Percentiles rank a stretch among this genome's conserved stretches.
Conservation (phyloP, 2,113 vertebrate species). For the Acrocephalus arundinaceus region DNA sequence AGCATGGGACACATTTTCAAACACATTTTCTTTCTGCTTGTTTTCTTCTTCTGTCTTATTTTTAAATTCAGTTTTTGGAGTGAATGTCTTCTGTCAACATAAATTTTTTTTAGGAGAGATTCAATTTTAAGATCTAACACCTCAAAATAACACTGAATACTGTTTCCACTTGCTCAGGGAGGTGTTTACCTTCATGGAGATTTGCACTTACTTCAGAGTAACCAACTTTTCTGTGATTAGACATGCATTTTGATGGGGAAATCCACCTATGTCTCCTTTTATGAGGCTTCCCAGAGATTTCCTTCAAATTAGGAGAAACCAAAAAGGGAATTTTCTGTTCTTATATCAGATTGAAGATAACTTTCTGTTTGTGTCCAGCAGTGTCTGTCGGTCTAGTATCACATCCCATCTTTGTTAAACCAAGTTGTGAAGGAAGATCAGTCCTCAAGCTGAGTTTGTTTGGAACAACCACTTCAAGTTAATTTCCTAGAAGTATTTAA, state of each 20-base stretch:
- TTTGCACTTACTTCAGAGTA: background rate
- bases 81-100: background rate
- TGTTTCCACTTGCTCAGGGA: background rate
- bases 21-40: background rate
- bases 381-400: background rate
- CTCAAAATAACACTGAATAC: background rate
- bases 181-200: background rate
- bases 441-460: background rate
- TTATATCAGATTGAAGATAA: background rate
- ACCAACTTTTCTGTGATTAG: background rate
- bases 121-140: background rate
- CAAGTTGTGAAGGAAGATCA: background rate
- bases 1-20: accelerated
- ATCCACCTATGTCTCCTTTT: background rate
- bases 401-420: background rate
- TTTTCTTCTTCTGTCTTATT: background rate
- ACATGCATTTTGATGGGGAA: background rate
- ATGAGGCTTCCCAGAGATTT: background rate
- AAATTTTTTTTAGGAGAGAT: background rate
- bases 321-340: background rate
- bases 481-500: background rate
- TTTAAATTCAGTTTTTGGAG: background rate
- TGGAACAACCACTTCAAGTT: background rate
- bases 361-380: background rate
- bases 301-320: background rate